Base-by-base conservation (phyloP, 92 coral and sea anemone genomes). In the Epizoanthus ramosus region DNA sequence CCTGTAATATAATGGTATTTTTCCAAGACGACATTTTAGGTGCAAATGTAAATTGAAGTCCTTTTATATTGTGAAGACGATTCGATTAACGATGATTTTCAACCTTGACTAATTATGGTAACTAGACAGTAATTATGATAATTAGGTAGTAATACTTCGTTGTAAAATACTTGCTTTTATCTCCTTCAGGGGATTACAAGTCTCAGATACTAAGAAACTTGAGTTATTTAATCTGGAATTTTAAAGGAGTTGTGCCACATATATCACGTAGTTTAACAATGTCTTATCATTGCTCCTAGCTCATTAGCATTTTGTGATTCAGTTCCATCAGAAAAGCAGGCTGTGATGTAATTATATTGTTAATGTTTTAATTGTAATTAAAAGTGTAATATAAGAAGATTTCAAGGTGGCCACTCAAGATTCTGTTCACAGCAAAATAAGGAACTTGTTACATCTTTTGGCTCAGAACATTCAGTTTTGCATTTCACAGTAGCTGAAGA, bases 111-210 rank as follows among this genome's bases (percentile, higher is more conserved):
- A 73, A 50, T 13, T 8, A 54, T n/a, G 56, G 56, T 50, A 18
- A 75, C 12, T 50, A 50, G 14, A 50, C 54, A 9, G 54, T 50
- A 50, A 50, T 50, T 50, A 50, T 50, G 54, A 50, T 50, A 10
- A 50, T 47, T 47, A 47, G 12, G 53, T 10, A 2, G 80, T 77
- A 77, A 60, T 60, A 60, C 41, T 21, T 39, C 23, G 61, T 60
- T 63, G 82, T 60, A 60, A 41, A 77, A 41, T 77, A 76, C 69
- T 61, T 77, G 57, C 59, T 63, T 76, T 77, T 39, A 58, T 76
- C 54, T 14, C 15, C 24, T 24, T 64, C 39, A 76, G 33, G 47
- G 57, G 5, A 37, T 37, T 6, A 50, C 54, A 50, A 50, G 54
- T 50, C 54, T 13, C 54, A 50, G 71, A 61, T 61, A 77, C 60